Conservation (phyloP, 2,797 vertebrate genomes). For the Sardinella longiceps region DNA sequence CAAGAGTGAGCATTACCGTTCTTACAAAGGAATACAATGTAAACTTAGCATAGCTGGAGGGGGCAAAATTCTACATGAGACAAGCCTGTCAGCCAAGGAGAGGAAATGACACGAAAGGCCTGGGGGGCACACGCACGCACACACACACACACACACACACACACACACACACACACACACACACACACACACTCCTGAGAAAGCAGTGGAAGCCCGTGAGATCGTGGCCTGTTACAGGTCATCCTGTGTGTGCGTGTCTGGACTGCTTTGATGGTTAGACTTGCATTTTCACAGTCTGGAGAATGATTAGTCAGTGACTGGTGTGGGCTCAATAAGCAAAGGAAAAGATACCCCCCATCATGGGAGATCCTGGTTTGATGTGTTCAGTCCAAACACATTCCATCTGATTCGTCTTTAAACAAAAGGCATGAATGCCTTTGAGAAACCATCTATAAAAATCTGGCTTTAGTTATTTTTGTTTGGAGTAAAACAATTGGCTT, state of each 20-base stretch:
- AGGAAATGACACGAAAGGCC: neutral
- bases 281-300: slow-evolving; percentile 47
- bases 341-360: neutral
- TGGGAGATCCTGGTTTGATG: neutral
- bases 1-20: slow-evolving; percentile 29
- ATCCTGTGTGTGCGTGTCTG: slow-evolving; percentile 45
- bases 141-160: too few species aligned
- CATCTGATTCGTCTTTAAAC: slow-evolving; percentile 19
- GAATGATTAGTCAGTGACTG: slow-evolving; percentile 66
- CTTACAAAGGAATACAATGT: slow-evolving; percentile 39
- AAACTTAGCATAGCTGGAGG: slow-evolving; percentile 46
- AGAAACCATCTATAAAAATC: neutral
- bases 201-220: slow-evolving; percentile 60
- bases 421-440: neutral
- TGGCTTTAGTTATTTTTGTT: neutral
- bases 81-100: neutral
- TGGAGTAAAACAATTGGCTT: neutral
- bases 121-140: neutral
- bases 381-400: neutral
- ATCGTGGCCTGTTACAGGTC: slow-evolving; percentile 65
- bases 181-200: slow-evolving; percentile 44
- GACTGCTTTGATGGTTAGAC: slow-evolving; percentile 52
- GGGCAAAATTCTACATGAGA: neutral
- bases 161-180: neutral
- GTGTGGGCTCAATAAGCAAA: slow-evolving; percentile 1